Evolutionary conservation across 2,888 invertebrate genomes (phyloP).

Genomic region (Opisthograptis luteolata): DNA sequence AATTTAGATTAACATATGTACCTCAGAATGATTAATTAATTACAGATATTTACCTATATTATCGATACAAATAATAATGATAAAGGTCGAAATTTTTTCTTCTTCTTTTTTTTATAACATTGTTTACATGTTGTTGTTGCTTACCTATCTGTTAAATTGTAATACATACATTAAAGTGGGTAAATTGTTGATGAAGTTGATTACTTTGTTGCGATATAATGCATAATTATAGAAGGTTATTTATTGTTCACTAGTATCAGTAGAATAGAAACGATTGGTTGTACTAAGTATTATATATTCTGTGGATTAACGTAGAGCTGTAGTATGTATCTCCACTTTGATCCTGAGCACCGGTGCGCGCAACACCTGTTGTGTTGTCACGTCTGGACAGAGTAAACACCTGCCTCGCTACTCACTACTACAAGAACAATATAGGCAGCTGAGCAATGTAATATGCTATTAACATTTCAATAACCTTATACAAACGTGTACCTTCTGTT

Average conservation of each 20-base stretch:
- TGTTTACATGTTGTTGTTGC: conserved; percentile 4
- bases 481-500: background rate
- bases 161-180: background rate
- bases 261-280: background rate
- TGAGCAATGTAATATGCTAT: conserved; percentile 2
- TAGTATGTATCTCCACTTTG: background rate
- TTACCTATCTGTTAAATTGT: conserved; percentile 1
- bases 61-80: background rate
- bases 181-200: background rate
- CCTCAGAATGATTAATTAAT: background rate
- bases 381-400: conserved; percentile 14
- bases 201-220: background rate
- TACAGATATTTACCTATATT: background rate
- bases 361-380: conserved; percentile 21
- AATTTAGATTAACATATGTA: conserved; percentile 2
- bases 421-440: conserved; percentile 4
- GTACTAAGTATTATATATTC: no score
- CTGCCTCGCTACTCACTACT: conserved; percentile 11
- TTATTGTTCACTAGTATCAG: background rate
- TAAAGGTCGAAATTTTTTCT: conserved; percentile 1
- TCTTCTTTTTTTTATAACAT: background rate
- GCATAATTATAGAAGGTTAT: background rate
- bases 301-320: no score
- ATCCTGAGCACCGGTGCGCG: background rate
- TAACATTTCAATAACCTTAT: conserved; percentile 1